Conservation (phyloP, 2,113 vertebrate species). For the Caretta caretta region DNA sequence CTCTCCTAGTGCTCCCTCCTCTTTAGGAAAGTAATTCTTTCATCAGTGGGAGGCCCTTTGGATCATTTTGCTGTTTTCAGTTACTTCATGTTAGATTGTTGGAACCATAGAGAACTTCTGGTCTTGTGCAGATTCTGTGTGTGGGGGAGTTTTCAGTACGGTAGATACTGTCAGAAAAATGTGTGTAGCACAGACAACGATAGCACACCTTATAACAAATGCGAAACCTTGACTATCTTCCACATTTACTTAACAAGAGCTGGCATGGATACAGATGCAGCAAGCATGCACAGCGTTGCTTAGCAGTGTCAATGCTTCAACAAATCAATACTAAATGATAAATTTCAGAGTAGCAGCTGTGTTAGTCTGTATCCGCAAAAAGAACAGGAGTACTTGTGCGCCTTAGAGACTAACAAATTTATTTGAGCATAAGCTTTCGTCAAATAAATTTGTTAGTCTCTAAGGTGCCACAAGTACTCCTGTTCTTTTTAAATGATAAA, state of each 20-base stretch:
- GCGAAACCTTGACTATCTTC: not conserved
- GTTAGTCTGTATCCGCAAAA: no score
- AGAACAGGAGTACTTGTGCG: no score
- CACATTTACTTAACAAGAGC: not conserved
- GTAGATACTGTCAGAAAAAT: not conserved
- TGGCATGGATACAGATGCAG: not conserved
- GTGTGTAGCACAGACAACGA: not conserved
- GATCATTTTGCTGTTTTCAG: slow-evolving; percentile 14
- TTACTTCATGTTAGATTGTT: slow-evolving; percentile 14
- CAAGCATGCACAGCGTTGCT: not conserved
- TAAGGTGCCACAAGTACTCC: no score
- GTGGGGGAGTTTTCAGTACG: not conserved
- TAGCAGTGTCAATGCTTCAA: not conserved
- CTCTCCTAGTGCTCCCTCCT: not conserved
- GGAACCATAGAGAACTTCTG: not conserved
- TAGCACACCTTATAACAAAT: not conserved
- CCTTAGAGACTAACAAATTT: no score
- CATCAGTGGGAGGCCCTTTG: not conserved
- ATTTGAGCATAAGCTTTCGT: no score
- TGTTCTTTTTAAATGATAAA: not conserved
- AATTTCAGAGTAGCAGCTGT: not conserved
- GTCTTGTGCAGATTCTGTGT: not conserved
- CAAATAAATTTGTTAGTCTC: no score
- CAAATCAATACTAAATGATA: not conserved
- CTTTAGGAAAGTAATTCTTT: slow-evolving; percentile 50